These are phyloP conservation scores for Hippoglossus stenolepis DNA, from an alignment of 2,113 vertebrate genomes.

Conservation along the genomic window DNA sequence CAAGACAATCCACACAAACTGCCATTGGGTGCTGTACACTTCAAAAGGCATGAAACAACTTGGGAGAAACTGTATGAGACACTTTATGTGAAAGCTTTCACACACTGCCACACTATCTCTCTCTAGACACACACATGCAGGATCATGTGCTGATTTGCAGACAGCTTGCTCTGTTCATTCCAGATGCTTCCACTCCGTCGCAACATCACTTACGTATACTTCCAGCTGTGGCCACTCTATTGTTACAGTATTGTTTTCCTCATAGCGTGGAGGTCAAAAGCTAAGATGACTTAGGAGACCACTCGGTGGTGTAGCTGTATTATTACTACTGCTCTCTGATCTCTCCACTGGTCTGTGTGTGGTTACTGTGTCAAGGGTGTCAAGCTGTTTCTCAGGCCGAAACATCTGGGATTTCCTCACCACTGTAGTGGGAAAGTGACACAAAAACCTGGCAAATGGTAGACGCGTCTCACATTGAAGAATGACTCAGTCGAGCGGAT, in stretches of 20 bases:
- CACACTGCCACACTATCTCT: too few species aligned
- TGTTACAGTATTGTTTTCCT: constrained; percentile 60
- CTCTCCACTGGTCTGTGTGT: constrained; percentile 47
- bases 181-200: constrained; percentile 17
- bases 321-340: constrained; percentile 49
- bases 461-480: constrained; percentile 19
- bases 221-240: constrained; percentile 46
- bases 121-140: too few species aligned
- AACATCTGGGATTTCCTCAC: constrained; percentile 77
- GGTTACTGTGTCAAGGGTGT: constrained; percentile 40
- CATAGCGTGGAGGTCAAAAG: constrained; percentile 64
- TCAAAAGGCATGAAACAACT: too few species aligned
- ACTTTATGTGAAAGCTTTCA: too few species aligned
- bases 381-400: constrained; percentile 72
- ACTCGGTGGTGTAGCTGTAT: constrained; percentile 52
- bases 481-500: constrained; percentile 2
- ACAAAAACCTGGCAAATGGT: constrained; percentile 16
- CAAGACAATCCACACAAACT: too few species aligned
- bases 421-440: constrained; percentile 12
- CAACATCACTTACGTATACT: constrained; percentile 18
- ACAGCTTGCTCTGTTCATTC: not conserved
- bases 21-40: too few species aligned
- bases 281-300: constrained; percentile 65
- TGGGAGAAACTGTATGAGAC: too few species aligned
- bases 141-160: too few species aligned